phyloP scores from a whole-genome alignment of 2,113 vertebrate genomes.

The Pangasianodon hypophthalmus region DNA sequence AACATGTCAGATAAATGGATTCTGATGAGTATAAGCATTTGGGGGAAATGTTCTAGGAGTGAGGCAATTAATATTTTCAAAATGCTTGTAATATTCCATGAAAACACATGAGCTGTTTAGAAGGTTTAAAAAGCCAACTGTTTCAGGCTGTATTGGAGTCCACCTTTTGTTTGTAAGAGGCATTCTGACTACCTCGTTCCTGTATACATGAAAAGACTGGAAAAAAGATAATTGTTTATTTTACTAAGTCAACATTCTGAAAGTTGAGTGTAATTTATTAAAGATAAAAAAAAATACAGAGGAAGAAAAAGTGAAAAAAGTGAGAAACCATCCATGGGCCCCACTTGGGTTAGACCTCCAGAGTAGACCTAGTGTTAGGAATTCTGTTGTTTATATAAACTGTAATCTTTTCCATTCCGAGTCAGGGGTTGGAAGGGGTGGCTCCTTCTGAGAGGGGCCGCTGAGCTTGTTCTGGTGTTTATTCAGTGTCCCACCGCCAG shows the following conservation, averaged over 20 bases:
- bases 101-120: conserved; percentile 44
- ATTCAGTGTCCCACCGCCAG: conserved; percentile 77
- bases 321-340: conserved; percentile 58
- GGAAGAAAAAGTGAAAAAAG: conserved; percentile 8
- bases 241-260: conserved; percentile 63
- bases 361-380: conserved; percentile 77
- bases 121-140: conserved; percentile 28
- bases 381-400: conserved; percentile 83
- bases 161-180: conserved; percentile 54
- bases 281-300: conserved; percentile 50
- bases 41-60: not conserved
- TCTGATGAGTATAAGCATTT: not conserved
- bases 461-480: conserved; percentile 79
- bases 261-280: conserved; percentile 63
- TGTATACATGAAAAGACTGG: conserved; percentile 46
- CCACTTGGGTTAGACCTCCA: conserved; percentile 73
- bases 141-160: conserved; percentile 39
- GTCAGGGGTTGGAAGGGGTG: conserved; percentile 70
- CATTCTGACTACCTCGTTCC: conserved; percentile 44
- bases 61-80: conserved; percentile 19
- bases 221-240: conserved; percentile 58
- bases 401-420: conserved; percentile 84
- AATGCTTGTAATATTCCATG: conserved; percentile 39
- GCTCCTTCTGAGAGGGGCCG: conserved; percentile 61
- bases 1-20: conserved; percentile 6